phyloP scores from a whole-genome alignment of 2,797 vertebrate species.

The Channallabes apus region DNA sequence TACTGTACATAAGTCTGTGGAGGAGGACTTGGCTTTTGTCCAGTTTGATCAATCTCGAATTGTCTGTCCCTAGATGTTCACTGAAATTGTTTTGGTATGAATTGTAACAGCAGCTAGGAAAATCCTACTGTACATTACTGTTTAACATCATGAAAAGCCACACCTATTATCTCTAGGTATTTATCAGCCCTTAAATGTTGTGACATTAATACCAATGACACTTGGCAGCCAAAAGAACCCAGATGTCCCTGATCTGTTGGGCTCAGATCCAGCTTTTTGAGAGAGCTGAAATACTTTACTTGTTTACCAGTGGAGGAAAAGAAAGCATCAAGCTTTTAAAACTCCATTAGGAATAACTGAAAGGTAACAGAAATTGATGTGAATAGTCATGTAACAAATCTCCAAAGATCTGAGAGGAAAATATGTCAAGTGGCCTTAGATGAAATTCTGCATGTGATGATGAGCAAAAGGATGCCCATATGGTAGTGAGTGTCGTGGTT shows the following conservation, averaged over 20 bases:
- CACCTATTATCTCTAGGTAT: conserved; percentile 64
- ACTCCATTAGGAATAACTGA: conserved; percentile 17
- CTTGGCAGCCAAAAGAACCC: conserved; percentile 50
- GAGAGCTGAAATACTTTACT: conserved; percentile 55
- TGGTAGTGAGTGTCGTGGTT: conserved; percentile 47
- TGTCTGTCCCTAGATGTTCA: not conserved
- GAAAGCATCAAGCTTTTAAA: conserved; percentile 41
- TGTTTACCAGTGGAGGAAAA: conserved; percentile 40
- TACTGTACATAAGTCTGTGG: conserved; percentile 8
- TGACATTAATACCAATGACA: conserved; percentile 68
- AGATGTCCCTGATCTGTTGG: conserved; percentile 63
- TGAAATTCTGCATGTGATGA: conserved; percentile 21
- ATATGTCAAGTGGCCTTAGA: not conserved
- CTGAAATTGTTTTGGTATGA: not conserved
- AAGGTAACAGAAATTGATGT: conserved; percentile 32
- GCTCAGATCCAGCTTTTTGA: conserved; percentile 56
- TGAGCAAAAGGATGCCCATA: conserved; percentile 36
- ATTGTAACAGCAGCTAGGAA: not conserved
- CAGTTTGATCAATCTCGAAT: conserved; percentile 11
- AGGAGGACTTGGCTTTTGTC: not conserved
- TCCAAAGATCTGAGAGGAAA: not conserved
- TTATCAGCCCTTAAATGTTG: conserved; percentile 57
- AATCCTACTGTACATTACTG: not conserved
- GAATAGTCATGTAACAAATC: conserved; percentile 25
- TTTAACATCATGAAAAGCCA: conserved; percentile 68